Evolutionary conservation across 2,797 vertebrate genomes (phyloP), one percentile per base, ranked within the genome.

Genomic region (Pachyuromys duprasi): DNA sequence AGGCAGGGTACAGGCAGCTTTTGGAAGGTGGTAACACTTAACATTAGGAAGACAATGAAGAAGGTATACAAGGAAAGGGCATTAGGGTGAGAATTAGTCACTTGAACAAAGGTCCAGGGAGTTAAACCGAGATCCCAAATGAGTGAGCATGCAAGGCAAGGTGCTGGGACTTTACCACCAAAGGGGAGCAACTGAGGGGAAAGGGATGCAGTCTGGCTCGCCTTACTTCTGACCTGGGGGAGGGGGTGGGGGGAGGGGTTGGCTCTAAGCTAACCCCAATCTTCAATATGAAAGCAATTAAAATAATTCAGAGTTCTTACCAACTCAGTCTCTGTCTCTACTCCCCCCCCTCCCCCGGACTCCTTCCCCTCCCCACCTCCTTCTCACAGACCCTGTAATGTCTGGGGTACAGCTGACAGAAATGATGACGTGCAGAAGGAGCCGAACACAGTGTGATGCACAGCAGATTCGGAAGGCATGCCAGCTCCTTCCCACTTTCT

Each of bases 321-420:
- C 42, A 33, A 89, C 8, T 39, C 57, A 14, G 15, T 45, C 86
- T 94, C 89, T 24, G 13, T 33, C 89, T 69, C 49, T 7, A 24
- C 55, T 18, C 3, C 55, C 55, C 14, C 53, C 53, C 55, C 8
- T 11, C 39, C 8, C 42, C 4, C 0, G 0, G 42, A n/a, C 53
- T 24, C 5, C 49, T 55, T 36, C 28, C 33, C 24, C 45, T 33
- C 24, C 22, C 39, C 5, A 36, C 57, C 5, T 87, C 63, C 83
- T 49, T 70, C n/a, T 92, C 69, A 57, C 12, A 74, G 88, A 79
- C 9, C 63, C 60, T 84, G 86, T 17, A 36, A n/a, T 42, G 74
- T 93, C 87, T 92, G 78, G 94, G 57, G 67, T 88, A 82, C 89
- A 93, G 63, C 83, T 75, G 92, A 93, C 72, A 80, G 78, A 69